Evolutionary conservation across 2,113 vertebrate genomes (phyloP).

Genomic region (Ailurus styani): DNA sequence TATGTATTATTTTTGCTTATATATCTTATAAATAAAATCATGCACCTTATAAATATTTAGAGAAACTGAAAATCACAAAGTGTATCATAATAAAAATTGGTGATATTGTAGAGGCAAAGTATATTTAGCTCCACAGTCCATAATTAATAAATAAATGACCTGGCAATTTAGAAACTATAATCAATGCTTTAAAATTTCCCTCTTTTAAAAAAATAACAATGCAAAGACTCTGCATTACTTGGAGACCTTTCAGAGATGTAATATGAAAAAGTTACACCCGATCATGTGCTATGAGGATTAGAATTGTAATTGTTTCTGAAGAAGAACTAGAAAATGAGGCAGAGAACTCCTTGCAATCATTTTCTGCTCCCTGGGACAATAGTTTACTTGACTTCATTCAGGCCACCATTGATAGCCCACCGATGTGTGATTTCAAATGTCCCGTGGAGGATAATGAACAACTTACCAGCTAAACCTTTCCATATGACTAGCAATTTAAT

Average conservation of each 20-base stretch:
- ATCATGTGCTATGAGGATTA: neutral
- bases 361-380: neutral
- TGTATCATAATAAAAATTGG: neutral
- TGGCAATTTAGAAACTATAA: neutral
- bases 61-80: neutral
- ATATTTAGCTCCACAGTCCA: neutral
- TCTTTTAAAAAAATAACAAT: neutral
- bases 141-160: neutral
- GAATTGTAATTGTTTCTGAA: neutral
- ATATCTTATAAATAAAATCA: neutral
- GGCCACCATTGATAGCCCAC: neutral
- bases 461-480: neutral
- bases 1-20: neutral
- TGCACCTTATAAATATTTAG: neutral
- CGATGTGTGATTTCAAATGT: neutral
- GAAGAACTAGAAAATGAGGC: neutral
- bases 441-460: neutral
- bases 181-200: neutral
- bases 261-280: neutral
- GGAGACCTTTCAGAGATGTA: neutral
- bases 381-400: neutral
- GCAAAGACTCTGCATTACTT: neutral
- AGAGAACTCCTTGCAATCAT: neutral
- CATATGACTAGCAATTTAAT: neutral
- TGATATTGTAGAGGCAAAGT: neutral